phyloP scores from a whole-genome alignment of 2,113 vertebrate genomes.

The Pseudorhombus dupliciocellatus region DNA sequence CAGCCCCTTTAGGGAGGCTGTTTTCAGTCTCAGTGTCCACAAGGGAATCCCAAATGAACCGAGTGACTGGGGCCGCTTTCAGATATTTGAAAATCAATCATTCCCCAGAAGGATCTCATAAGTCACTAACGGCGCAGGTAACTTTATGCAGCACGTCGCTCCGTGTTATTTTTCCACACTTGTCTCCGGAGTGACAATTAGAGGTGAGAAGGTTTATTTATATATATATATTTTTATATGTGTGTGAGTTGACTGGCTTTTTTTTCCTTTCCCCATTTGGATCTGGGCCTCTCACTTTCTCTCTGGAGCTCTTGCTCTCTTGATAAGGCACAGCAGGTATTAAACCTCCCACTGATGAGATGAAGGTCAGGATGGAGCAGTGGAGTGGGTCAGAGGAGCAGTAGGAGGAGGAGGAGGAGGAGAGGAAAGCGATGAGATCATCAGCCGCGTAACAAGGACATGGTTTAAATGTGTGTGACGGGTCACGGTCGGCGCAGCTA shows the following conservation, averaged over 20 bases:
- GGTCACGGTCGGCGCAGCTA: not conserved
- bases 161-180: not conserved
- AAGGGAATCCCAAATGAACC: conserved; percentile 69
- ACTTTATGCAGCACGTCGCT: conserved; percentile 11
- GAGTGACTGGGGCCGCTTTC: conserved; percentile 3
- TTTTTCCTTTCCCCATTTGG: not conserved
- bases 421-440: not conserved
- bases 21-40: conserved; percentile 51
- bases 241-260: not conserved
- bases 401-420: not conserved
- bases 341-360: conserved; percentile 31
- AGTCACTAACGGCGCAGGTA: conserved; percentile 36
- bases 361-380: conserved; percentile 20
- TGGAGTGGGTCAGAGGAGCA: conserved; percentile 12
- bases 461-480: not conserved
- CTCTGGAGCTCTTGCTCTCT: conserved; percentile 30
- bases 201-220: not conserved
- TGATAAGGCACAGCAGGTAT: conserved; percentile 39
- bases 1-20: conserved; percentile 58
- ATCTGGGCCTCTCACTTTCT: not conserved
- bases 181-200: not conserved
- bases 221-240: not conserved
- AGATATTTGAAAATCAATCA: conserved; percentile 61
- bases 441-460: conserved; percentile 1
- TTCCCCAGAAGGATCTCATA: conserved; percentile 33